phyloP scores from a whole-genome alignment of 2,113 vertebrate genomes.

The Indicator indicator region DNA sequence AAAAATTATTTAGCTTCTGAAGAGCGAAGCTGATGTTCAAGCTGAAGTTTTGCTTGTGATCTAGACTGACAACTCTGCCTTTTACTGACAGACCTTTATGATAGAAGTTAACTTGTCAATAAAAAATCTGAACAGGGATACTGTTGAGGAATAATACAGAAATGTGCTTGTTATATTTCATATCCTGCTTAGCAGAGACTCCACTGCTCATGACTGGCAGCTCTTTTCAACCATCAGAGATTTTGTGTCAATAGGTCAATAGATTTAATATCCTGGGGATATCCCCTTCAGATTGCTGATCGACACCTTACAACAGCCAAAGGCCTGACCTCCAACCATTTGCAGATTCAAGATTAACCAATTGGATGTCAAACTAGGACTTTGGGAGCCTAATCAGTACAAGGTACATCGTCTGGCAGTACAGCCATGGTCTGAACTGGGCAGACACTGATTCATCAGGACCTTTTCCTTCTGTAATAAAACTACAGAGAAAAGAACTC shows the following conservation, averaged over 20 bases:
- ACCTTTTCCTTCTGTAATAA: background rate
- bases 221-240: constrained; percentile 16
- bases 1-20: constrained; percentile 14
- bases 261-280: constrained; percentile 54
- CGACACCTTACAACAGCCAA: background rate
- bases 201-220: background rate
- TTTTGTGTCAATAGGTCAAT: constrained; percentile 56
- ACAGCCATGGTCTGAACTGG: background rate
- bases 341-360: constrained; percentile 17
- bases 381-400: constrained; percentile 16
- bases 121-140: background rate
- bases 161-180: background rate
- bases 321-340: background rate
- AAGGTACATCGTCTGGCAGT: background rate
- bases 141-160: background rate
- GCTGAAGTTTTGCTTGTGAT: background rate
- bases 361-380: background rate
- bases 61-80: background rate
- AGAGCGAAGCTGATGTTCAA: background rate
- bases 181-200: background rate
- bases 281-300: constrained; percentile 30
- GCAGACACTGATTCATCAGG: background rate
- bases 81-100: background rate
- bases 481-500: background rate
- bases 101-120: background rate